phyloP scores from a whole-genome alignment of 2,797 vertebrate species.

The Sebastes hopkinsi region DNA sequence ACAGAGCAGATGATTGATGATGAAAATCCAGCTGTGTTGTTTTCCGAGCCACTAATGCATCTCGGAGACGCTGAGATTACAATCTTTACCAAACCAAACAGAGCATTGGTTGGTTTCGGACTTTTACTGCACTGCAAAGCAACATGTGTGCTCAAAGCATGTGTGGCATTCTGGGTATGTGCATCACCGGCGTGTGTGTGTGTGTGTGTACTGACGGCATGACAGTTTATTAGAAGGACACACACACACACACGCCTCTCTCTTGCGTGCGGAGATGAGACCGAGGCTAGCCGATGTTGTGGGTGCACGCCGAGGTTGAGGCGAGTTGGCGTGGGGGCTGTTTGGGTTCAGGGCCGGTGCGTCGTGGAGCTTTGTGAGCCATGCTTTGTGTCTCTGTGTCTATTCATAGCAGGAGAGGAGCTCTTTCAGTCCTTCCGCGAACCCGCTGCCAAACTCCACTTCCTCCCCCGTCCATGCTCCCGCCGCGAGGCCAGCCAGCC shows the following conservation, averaged over 20 bases:
- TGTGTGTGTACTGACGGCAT: background rate
- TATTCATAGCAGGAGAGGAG: slow-evolving; percentile 95
- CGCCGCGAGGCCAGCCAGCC: slow-evolving; percentile 86
- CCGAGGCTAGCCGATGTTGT: slow-evolving; percentile 15
- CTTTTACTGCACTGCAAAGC: background rate
- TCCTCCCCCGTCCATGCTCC: slow-evolving; percentile 95
- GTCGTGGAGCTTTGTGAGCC: slow-evolving; percentile 72
- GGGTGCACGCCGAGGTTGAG: slow-evolving; percentile 49
- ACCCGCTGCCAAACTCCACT: slow-evolving; percentile 91
- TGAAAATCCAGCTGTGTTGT: background rate
- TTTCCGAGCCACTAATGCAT: background rate
- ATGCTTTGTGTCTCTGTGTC: slow-evolving; percentile 84
- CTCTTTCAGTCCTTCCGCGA: slow-evolving; percentile 94
- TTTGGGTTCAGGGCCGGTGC: slow-evolving; percentile 73
- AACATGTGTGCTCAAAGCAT: background rate
- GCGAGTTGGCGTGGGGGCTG: slow-evolving; percentile 45
- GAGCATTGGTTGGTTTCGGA: background rate
- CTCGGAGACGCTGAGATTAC: background rate
- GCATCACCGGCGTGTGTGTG: background rate
- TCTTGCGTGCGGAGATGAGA: background rate
- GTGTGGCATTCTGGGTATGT: slow-evolving; percentile 16
- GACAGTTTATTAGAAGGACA: background rate
- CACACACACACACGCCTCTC: background rate
- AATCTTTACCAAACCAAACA: background rate
- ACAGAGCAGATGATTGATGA: background rate